These are phyloP conservation scores for Epizoanthus fatuus DNA, from an alignment of 92 coral and sea anemone species.

Conservation along the genomic window DNA sequence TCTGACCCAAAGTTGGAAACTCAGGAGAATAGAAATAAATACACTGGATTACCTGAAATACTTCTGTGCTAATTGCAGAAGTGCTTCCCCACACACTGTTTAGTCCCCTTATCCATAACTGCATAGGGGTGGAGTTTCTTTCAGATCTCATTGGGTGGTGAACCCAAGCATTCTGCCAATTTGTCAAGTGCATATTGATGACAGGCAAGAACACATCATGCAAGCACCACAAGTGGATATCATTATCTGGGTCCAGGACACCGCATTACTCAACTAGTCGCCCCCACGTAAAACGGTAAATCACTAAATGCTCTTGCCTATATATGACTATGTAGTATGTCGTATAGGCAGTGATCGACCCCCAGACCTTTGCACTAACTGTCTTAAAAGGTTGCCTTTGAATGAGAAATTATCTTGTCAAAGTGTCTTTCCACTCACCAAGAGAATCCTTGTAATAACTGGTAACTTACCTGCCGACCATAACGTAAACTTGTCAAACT, in stretches of 20 bases:
- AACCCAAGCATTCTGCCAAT: slow-evolving; percentile 72
- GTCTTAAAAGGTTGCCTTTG: no score
- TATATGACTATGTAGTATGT: no score
- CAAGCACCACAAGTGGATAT: slow-evolving; percentile 63
- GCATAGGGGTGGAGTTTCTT: slow-evolving; percentile 41
- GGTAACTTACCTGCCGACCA: slow-evolving; percentile 39
- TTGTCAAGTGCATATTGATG: slow-evolving; percentile 46
- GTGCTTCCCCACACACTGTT: slow-evolving; percentile 19
- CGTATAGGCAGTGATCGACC: background rate
- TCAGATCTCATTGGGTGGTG: slow-evolving; percentile 55
- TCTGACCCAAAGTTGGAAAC: no score
- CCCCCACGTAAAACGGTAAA: no score
- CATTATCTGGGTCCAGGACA: slow-evolving; percentile 48
- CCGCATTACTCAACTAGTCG: background rate
- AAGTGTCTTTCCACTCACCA: background rate
- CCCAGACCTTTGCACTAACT: background rate
- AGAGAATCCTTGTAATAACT: background rate
- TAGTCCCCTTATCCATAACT: slow-evolving; percentile 62
- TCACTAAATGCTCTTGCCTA: no score
- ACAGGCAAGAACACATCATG: slow-evolving; percentile 54
- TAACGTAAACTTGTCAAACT: slow-evolving; percentile 36
- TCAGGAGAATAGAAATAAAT: no score
- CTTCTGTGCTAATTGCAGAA: slow-evolving; percentile 17
- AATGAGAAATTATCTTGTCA: background rate
- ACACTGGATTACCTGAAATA: slow-evolving; percentile 20